Evolutionary conservation across 2,113 vertebrate species (phyloP).

Genomic region (Chionomys nivalis): DNA sequence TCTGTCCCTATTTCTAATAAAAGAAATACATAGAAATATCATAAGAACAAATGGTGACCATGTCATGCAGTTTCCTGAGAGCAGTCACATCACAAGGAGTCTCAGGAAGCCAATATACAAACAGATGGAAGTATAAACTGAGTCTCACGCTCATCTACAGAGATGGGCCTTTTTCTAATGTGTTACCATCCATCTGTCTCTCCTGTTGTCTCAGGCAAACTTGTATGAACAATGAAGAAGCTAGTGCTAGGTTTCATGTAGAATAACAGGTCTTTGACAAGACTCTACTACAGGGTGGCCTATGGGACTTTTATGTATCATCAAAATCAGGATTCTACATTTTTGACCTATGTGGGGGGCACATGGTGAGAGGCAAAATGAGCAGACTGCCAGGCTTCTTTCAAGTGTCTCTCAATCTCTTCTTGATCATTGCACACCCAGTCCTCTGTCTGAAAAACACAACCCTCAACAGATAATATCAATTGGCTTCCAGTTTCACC

Average conservation of each 20-base stretch:
- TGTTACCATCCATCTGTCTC: neutral
- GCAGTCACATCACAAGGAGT: neutral
- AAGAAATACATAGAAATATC: neutral
- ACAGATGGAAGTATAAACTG: neutral
- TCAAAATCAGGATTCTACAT: neutral
- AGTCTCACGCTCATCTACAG: neutral
- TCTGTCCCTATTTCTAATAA: neutral
- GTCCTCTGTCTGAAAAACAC: neutral
- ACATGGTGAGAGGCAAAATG: neutral
- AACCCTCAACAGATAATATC: neutral
- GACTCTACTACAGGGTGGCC: neutral
- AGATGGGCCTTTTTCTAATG: neutral
- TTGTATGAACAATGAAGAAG: neutral
- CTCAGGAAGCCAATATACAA: neutral
- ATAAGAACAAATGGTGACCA: neutral
- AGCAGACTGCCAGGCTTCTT: neutral
- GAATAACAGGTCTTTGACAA: neutral
- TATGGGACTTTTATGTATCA: neutral
- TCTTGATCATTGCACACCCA: neutral
- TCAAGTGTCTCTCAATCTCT: neutral
- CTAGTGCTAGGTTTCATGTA: neutral
- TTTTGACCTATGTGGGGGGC: neutral
- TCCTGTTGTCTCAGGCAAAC: neutral
- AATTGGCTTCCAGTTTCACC: neutral
- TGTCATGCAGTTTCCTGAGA: neutral